Base-by-base conservation (phyloP, 2,797 vertebrate genomes). In the Xenopus petersii region DNA sequence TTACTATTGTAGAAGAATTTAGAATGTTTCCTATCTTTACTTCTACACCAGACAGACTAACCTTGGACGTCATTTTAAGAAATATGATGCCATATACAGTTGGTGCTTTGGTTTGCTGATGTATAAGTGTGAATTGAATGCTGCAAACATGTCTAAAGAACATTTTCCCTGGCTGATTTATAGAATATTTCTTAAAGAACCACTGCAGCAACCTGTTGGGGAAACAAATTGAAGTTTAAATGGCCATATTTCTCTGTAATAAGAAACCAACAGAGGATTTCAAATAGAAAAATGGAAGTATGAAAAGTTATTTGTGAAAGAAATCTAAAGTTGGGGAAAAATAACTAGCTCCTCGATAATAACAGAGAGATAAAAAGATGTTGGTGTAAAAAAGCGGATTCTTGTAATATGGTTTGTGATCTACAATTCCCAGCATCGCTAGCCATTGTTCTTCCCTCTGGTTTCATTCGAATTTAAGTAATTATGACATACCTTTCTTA, bases 71-170 rank as follows among this genome's bases (percentile, higher is more conserved):
- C 59, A 21, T 36, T 59, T 5, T 6, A 74, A 74, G 71, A 79
- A 79, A 79, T 79, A 79, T 68, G 47, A 69, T 61, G 17, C 47
- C 61, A 51, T 66, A 70, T 74, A 65, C 67, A 79, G 70, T 70
- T 69, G 70, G 77, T 73, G 61, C 17, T 60, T 74, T 74, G 68
- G 61, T 73, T 79, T 70, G 33, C 77, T 79, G 71, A 79, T 73
- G 70, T 65, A 78, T 65, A 74, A 79, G 66, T 62, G 69, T 70
- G 61, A 73, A 79, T 74, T 60, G 64, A 74, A 64, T 59, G 74
- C 65, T 74, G 71, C 62, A 70, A 67, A 70, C 64, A 70, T 69
- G 74, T 66, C 62, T 47, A 65, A 70, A 70, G 67, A 59, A 61
- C 66, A 51, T 61, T 74, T 79, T 74, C 54, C 36, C 51, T 61